Percentiles rank a stretch among this genome's conserved stretches.
Conservation (phyloP, 2,113 vertebrate genomes). For the Alces alces region DNA sequence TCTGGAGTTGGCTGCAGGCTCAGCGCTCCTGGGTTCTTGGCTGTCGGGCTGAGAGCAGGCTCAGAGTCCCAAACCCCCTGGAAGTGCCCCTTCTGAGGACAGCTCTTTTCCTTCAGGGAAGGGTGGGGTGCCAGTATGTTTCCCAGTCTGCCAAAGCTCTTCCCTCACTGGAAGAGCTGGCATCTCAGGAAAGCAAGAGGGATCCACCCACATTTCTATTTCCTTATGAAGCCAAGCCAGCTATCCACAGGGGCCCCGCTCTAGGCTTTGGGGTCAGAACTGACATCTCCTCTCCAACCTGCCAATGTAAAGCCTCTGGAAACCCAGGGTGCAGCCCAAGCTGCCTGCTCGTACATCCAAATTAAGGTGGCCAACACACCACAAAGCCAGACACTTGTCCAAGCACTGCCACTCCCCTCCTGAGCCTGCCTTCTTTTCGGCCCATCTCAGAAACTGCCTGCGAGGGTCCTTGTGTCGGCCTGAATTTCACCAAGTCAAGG, state of each 20-base stretch:
- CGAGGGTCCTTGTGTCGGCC: rapidly evolving
- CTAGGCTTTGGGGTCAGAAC: neutral
- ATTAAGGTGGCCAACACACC: neutral
- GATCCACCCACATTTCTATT: neutral
- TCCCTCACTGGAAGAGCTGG: neutral
- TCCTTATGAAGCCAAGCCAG: neutral
- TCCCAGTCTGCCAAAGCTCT: neutral
- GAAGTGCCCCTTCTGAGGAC: neutral
- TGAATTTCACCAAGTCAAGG: neutral
- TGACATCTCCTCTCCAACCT: neutral
- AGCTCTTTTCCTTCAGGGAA: neutral
- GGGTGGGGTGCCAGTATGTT: neutral
- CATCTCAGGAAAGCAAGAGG: neutral
- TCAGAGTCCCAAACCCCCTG: neutral
- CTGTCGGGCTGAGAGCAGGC: neutral
- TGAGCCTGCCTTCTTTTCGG: neutral
- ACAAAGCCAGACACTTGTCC: neutral
- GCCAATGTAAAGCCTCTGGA: neutral
- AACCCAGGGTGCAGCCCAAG: neutral
- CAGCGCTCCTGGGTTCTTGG: neutral
- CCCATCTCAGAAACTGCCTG: neutral
- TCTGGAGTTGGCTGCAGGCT: neutral
- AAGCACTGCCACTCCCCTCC: neutral
- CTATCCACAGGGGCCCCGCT: neutral
- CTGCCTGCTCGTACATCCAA: neutral